phyloP scores from a whole-genome alignment of 1,140 invertebrate species.

The Bombus huntii region DNA sequence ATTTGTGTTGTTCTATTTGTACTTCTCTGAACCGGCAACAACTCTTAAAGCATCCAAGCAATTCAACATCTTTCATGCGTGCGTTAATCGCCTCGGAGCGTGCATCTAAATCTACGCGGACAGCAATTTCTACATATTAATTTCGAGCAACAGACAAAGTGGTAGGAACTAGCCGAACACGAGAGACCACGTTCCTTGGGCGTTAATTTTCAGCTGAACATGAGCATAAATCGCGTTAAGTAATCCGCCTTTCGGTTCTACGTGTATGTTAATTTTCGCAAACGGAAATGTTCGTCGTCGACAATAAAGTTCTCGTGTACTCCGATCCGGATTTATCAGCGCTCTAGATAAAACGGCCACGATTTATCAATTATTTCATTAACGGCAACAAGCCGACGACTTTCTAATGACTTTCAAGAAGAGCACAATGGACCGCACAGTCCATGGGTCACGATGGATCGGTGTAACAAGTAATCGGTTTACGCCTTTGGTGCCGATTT shows the following conservation, averaged over 20 bases:
- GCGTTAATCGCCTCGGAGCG: background rate
- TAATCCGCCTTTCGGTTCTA: slow-evolving; percentile 22
- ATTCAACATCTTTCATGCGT: background rate
- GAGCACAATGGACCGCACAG: background rate
- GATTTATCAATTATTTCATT: slow-evolving; percentile 56
- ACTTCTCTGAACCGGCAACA: background rate
- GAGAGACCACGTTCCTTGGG: background rate
- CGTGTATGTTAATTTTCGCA: slow-evolving; percentile 37
- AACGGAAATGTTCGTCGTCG: slow-evolving; percentile 9
- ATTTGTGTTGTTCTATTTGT: too few relatives aligned
- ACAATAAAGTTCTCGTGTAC: slow-evolving; percentile 31
- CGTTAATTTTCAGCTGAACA: slow-evolving; percentile 17
- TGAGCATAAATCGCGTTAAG: slow-evolving; percentile 21
- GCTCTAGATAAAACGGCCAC: slow-evolving; percentile 19
- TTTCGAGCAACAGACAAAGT: slow-evolving; percentile 4
- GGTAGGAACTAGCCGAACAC: background rate
- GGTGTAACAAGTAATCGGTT: slow-evolving; percentile 3
- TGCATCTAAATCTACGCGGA: background rate
- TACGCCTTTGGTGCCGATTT: slow-evolving; percentile 3
- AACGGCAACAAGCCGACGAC: slow-evolving; percentile 38
- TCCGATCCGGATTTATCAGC: slow-evolving; percentile 34
- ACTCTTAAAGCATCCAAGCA: background rate
- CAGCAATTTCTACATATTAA: slow-evolving; percentile 17
- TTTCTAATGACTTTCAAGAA: slow-evolving; percentile 52
- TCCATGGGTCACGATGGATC: slow-evolving; percentile 14